A percentile compares a stretch with the other conserved stretches of the same genome.
phyloP scores from a whole-genome alignment of 2,888 invertebrate species.

The Melieria picta region DNA sequence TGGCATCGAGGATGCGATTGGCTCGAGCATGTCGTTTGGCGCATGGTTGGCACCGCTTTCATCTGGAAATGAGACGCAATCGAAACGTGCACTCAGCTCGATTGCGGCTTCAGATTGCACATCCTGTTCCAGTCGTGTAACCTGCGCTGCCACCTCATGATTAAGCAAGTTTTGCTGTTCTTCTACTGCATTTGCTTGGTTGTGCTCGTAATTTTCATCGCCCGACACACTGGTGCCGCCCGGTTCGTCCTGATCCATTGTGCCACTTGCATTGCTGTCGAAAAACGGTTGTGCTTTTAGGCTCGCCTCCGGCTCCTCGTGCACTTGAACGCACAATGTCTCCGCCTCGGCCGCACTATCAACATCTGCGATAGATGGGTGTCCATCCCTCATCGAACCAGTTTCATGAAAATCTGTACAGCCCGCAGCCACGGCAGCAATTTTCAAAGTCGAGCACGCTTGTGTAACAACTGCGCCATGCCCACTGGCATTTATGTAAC shows the following conservation, averaged over 20 bases:
- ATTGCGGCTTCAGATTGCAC: neutral
- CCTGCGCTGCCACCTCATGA: slow-evolving; percentile 45
- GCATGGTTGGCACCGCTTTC: slow-evolving; percentile 37
- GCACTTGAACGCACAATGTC: neutral
- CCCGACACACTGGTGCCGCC: no score
- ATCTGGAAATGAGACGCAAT: slow-evolving; percentile 43
- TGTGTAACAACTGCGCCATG: neutral
- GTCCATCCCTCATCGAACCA: no score
- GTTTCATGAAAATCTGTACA: neutral
- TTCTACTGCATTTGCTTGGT: slow-evolving; percentile 42
- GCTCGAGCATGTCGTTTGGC: neutral
- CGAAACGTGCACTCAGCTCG: slow-evolving; percentile 47
- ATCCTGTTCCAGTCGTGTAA: neutral
- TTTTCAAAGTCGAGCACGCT: neutral
- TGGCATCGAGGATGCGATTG: slow-evolving; percentile 11
- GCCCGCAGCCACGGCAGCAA: neutral
- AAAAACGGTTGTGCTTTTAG: slow-evolving; percentile 35
- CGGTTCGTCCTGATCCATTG: no score
- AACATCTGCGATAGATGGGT: neutral
- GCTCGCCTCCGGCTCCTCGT: slow-evolving; percentile 14
- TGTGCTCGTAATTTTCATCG: no score
- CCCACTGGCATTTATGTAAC: neutral
- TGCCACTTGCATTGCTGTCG: neutral
- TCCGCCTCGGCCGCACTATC: neutral
- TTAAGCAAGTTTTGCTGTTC: slow-evolving; percentile 54